phyloP scores from a whole-genome alignment of 2,113 vertebrate genomes.

The Cebidichthys violaceus region DNA sequence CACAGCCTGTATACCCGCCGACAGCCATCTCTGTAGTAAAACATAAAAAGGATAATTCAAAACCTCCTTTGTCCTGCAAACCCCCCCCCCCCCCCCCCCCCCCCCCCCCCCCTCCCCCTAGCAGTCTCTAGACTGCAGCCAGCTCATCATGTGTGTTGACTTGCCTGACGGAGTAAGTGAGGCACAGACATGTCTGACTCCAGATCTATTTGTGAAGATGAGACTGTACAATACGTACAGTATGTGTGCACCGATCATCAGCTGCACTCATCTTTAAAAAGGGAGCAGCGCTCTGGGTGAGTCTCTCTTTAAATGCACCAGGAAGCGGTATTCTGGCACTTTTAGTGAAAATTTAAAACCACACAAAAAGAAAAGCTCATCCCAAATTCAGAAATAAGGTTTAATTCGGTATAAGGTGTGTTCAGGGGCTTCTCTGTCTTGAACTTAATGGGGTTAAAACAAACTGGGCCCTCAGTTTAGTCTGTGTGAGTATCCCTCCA shows the following conservation, averaged over 20 bases:
- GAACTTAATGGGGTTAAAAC: not conserved
- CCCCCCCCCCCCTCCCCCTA: not conserved
- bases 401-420: not conserved
- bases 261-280: not conserved
- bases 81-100: not conserved
- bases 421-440: not conserved
- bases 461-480: not conserved
- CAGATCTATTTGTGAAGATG: not conserved
- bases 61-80: slow-evolving; percentile 7
- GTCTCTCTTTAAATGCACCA: not conserved
- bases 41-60: slow-evolving; percentile 19
- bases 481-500: too few relatives aligned
- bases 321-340: not conserved
- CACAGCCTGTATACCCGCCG: not conserved
- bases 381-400: not conserved
- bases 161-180: slow-evolving; percentile 7
- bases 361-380: not conserved
- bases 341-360: not conserved
- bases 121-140: not conserved
- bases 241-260: not conserved
- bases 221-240: not conserved
- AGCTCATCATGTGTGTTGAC: slow-evolving; percentile 6
- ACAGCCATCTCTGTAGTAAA: slow-evolving; percentile 16
- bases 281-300: not conserved
- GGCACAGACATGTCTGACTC: not conserved